Percentiles rank a stretch among this genome's conserved stretches.
These are phyloP conservation scores for Listronotus oregonensis DNA, from an alignment of 1,140 invertebrate species.

Conservation along the genomic window DNA sequence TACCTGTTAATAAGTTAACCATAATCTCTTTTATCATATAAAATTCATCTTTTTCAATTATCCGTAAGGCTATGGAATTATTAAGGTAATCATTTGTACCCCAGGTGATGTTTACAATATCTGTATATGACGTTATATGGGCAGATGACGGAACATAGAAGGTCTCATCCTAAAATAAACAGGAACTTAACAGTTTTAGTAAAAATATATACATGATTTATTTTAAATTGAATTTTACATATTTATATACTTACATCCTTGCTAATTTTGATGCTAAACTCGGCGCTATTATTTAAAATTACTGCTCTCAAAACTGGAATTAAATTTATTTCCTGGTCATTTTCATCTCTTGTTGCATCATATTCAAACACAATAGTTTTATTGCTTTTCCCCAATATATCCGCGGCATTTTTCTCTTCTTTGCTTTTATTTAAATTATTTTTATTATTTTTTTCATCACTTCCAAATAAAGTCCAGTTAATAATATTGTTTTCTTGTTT, in stretches of 20 bases:
- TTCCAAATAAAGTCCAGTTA: slow-evolving; percentile 7
- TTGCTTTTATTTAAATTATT: not conserved
- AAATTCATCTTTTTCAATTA: slow-evolving; percentile 17
- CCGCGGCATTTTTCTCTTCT: no score
- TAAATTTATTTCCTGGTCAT: no score
- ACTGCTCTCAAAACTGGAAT: slow-evolving; percentile 11
- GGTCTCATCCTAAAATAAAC: slow-evolving; percentile 30
- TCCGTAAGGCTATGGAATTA: slow-evolving; percentile 35
- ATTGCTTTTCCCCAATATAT: no score
- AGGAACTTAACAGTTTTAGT: not conserved
- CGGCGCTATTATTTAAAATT: slow-evolving; percentile 24
- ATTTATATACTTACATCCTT: slow-evolving; percentile 20
- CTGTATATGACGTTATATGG: slow-evolving; percentile 8
- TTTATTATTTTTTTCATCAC: not conserved
- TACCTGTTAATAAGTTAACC: slow-evolving; percentile 18
- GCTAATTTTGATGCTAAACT: slow-evolving; percentile 34
- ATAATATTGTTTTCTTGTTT: not conserved
- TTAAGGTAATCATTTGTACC: slow-evolving; percentile 17
- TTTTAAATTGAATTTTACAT: not conserved
- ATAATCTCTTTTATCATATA: slow-evolving; percentile 27
- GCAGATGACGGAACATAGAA: slow-evolving; percentile 31
- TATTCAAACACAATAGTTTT: no score
- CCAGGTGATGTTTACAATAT: slow-evolving; percentile 38
- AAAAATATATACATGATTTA: not conserved
- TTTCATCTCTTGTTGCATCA: no score